A percentile compares a stretch with the other conserved stretches of the same genome.
Conservation (phyloP, 2,113 vertebrate species). For the Gnathonemus longibarbis region DNA sequence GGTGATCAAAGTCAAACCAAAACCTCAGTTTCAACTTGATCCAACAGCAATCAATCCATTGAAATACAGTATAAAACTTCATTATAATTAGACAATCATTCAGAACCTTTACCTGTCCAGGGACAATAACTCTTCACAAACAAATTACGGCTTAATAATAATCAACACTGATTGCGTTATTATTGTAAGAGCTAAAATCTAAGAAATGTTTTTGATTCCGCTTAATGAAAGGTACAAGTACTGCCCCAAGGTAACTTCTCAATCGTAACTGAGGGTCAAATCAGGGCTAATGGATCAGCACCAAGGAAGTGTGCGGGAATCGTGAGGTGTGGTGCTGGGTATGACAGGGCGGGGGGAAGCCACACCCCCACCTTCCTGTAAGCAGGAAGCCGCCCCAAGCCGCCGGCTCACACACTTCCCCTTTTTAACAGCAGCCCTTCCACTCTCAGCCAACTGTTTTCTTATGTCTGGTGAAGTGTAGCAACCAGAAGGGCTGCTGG, state of each 20-base stretch:
- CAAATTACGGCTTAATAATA: background rate
- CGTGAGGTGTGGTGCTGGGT: background rate
- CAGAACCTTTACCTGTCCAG: background rate
- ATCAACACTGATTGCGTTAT: background rate
- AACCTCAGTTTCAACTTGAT: background rate
- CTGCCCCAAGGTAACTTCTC: background rate
- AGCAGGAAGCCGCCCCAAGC: background rate
- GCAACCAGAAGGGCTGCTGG: background rate
- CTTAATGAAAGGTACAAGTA: background rate
- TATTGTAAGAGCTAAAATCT: background rate
- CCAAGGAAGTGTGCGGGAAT: background rate
- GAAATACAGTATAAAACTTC: background rate
- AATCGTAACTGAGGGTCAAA: background rate
- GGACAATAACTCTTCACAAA: background rate
- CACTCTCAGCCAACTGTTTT: background rate
- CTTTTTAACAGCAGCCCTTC: background rate
- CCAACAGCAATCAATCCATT: background rate
- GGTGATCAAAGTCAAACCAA: background rate
- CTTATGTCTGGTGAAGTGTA: background rate
- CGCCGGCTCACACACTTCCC: background rate
- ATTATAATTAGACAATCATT: background rate
- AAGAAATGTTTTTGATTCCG: background rate
- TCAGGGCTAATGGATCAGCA: background rate
- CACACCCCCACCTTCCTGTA: background rate
- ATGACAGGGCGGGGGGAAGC: background rate